Percentiles rank a stretch among this genome's conserved stretches.
Conservation (phyloP, 1,140 invertebrate genomes). For the Hylyphantes graminicola region DNA sequence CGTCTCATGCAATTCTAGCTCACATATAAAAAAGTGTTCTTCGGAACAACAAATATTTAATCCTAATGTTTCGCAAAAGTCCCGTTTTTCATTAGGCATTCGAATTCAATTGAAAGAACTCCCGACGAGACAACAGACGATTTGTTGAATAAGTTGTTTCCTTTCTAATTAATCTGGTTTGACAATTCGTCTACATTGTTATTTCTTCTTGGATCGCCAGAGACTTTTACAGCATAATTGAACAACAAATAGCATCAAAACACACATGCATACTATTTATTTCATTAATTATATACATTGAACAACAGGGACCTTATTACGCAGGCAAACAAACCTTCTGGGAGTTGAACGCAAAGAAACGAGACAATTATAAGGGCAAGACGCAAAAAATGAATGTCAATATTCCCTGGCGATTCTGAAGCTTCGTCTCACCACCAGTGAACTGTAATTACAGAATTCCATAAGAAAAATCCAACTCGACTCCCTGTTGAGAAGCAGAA, state of each 20-base stretch:
- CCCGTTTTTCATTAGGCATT: constrained; percentile 6
- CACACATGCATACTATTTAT: constrained; percentile 25
- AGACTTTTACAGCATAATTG: constrained; percentile 27
- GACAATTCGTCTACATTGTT: constrained; percentile 9
- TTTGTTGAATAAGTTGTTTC: not conserved
- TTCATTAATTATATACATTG: constrained; percentile 48
- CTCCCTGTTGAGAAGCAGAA: constrained; percentile 19
- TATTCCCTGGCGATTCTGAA: constrained; percentile 8
- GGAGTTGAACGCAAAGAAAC: constrained; percentile 32
- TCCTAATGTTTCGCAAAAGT: not conserved
- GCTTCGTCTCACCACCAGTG: constrained; percentile 15
- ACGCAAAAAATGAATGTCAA: constrained; percentile 23
- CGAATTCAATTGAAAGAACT: not conserved
- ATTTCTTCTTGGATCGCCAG: not conserved
- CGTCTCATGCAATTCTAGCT: too few relatives aligned
- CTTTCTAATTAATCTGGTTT: constrained; percentile 5
- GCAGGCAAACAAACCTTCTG: constrained; percentile 10
- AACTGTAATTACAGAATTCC: constrained; percentile 52
- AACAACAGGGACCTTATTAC: constrained; percentile 23
- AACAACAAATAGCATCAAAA: constrained; percentile 50
- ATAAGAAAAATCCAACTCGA: constrained; percentile 33
- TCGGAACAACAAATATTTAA: too few relatives aligned
- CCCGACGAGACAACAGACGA: not conserved
- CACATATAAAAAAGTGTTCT: too few relatives aligned
- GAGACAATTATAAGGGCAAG: constrained; percentile 10